Conservation (phyloP, 2,888 invertebrate species). For the Neoitamus cyanurus region DNA sequence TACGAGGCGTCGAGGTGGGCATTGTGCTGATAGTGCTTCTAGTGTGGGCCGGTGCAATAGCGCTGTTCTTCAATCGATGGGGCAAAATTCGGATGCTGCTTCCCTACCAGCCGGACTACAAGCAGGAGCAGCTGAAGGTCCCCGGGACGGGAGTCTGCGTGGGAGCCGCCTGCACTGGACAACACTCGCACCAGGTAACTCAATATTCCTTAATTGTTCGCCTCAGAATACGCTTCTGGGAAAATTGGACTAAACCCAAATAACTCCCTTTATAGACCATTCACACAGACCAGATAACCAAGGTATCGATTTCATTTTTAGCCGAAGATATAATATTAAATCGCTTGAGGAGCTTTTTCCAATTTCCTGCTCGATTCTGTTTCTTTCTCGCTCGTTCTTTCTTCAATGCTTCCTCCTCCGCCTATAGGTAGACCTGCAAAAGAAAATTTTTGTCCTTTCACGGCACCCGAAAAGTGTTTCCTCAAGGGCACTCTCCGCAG, state of each 20-base stretch:
- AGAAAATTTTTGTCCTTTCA: background rate
- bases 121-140: slow-evolving; percentile 86
- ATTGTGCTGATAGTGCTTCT: slow-evolving; percentile 85
- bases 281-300: slow-evolving; percentile 66
- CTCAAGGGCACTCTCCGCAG: slow-evolving; percentile 9
- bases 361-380: slow-evolving; percentile 13
- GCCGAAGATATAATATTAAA: slow-evolving; percentile 11
- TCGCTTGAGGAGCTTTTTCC: slow-evolving; percentile 36
- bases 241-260: slow-evolving; percentile 41
- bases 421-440: background rate
- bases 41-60: slow-evolving; percentile 89
- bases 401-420: slow-evolving; percentile 21
- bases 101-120: slow-evolving; percentile 92
- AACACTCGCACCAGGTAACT: slow-evolving; percentile 69
- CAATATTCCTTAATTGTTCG: background rate
- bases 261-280: slow-evolving; percentile 62
- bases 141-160: slow-evolving; percentile 79
- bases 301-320: slow-evolving; percentile 58
- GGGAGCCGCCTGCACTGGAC: slow-evolving; percentile 71
- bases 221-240: background rate
- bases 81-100: slow-evolving; percentile 91
- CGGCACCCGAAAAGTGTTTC: slow-evolving; percentile 23
- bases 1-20: slow-evolving; percentile 90
- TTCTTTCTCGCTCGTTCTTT: background rate
- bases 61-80: slow-evolving; percentile 88